Percentiles rank a stretch among this genome's conserved stretches.
phyloP scores from a whole-genome alignment of 64 coral and sea anemone genomes.

The Montipora efflorescens region DNA sequence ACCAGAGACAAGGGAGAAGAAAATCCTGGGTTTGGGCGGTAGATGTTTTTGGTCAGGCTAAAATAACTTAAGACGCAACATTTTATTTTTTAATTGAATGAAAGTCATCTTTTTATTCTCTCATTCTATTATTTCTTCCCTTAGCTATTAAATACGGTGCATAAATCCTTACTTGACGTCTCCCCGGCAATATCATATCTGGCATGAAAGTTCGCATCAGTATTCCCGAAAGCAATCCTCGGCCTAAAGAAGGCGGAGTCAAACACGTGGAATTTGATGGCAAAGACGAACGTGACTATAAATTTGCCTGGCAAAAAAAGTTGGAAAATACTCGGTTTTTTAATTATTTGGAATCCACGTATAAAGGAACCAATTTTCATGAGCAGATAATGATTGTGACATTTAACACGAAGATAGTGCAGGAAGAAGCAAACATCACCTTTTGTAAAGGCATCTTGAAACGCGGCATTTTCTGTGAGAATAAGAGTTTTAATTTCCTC shows the following conservation, averaged over 20 bases:
- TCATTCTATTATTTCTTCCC: no score
- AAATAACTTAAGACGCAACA: no score
- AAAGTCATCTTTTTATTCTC: no score
- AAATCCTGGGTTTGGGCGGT: no score
- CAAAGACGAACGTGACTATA: neutral
- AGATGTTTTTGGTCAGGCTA: no score
- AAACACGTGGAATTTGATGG: slow-evolving; percentile 17
- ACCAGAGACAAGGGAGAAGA: no score
- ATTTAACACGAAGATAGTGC: neutral
- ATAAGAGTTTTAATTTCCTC: slow-evolving; percentile 27
- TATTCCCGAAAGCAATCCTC: neutral
- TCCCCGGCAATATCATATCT: no score
- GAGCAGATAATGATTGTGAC: neutral
- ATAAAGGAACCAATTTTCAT: no score
- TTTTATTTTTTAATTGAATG: no score
- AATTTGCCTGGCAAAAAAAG: neutral
- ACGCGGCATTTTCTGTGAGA: neutral
- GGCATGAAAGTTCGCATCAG: neutral
- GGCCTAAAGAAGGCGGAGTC: neutral
- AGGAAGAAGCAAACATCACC: neutral
- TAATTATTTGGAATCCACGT: neutral
- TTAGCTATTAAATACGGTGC: no score
- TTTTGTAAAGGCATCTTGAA: slow-evolving; percentile 11
- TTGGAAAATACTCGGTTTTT: neutral
- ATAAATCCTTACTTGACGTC: no score